Evolutionary conservation across 2,797 vertebrate species (phyloP).

Genomic region (Steatocranus sp.): DNA sequence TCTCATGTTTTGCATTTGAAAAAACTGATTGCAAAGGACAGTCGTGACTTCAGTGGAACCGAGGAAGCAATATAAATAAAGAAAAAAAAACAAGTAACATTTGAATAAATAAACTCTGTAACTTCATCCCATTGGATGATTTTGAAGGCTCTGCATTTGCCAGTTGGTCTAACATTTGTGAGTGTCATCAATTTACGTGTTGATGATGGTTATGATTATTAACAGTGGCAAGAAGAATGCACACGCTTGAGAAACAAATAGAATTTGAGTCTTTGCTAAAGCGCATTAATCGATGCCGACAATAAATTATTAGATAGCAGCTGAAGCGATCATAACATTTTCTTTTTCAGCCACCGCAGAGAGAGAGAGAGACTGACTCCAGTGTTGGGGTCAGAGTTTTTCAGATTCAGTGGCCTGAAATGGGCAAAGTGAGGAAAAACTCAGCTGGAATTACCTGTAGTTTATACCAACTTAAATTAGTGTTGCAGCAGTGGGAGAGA

Average conservation of each 20-base stretch:
- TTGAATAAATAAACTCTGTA: background rate
- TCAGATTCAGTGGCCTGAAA: slow-evolving; percentile 33
- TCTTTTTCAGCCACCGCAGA: slow-evolving; percentile 24
- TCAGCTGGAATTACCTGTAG: slow-evolving; percentile 46
- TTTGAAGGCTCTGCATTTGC: background rate
- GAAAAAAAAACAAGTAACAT: background rate
- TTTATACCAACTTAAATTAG: slow-evolving; percentile 38
- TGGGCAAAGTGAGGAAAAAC: slow-evolving; percentile 19
- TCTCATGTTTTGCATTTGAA: background rate
- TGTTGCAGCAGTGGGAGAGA: slow-evolving; percentile 12
- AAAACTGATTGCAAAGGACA: background rate
- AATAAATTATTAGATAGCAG: slow-evolving; percentile 48
- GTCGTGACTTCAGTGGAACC: background rate
- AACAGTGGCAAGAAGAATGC: background rate
- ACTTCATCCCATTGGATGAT: background rate
- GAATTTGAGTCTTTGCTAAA: background rate
- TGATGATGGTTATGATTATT: background rate
- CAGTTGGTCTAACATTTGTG: background rate
- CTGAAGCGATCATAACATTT: slow-evolving; percentile 46
- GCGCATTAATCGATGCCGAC: slow-evolving; percentile 34
- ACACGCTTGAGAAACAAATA: background rate
- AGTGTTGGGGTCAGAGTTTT: slow-evolving; percentile 32
- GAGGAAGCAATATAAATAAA: background rate
- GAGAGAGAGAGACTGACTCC: slow-evolving; percentile 30
- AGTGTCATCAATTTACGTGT: background rate